Percentiles rank a stretch among this genome's conserved stretches.
phyloP scores from a whole-genome alignment of 2,797 vertebrate genomes.

The Tapera naevia region DNA sequence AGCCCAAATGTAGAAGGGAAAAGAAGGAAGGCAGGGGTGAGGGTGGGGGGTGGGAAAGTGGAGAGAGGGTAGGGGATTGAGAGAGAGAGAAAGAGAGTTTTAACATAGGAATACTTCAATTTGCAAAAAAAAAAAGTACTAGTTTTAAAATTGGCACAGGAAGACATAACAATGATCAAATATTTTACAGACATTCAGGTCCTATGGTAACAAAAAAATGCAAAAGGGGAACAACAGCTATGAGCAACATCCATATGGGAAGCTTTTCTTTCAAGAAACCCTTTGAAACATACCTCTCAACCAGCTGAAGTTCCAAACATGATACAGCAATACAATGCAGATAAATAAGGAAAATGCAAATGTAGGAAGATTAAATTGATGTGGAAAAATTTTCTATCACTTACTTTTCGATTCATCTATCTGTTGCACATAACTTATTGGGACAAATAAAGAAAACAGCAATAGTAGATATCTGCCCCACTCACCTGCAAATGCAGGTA shows the following conservation, averaged over 20 bases:
- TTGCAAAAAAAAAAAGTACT: constrained; percentile 46
- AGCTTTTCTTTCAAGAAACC: constrained; percentile 36
- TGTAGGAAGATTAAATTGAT: neutral
- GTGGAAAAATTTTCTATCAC: neutral
- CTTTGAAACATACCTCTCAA: constrained; percentile 67
- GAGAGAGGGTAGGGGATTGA: neutral
- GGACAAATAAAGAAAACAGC: neutral
- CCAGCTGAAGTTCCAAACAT: constrained; percentile 13
- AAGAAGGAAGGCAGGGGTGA: neutral
- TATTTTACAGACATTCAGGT: constrained; percentile 37
- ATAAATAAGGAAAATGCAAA: constrained; percentile 19
- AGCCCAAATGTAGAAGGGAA: constrained; percentile 51
- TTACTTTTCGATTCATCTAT: neutral
- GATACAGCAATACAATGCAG: neutral
- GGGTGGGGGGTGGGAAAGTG: too few relatives aligned
- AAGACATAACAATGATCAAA: constrained; percentile 28
- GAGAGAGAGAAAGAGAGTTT: constrained; percentile 13
- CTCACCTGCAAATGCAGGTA: constrained; percentile 31
- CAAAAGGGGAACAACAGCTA: neutral
- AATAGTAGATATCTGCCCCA: neutral
- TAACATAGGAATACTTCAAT: constrained; percentile 45
- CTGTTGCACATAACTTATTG: neutral
- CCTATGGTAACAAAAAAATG: neutral
- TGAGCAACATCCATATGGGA: constrained; percentile 16
- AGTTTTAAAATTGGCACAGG: constrained; percentile 22